Evolutionary conservation across 2,113 vertebrate genomes (phyloP).

Genomic region (Phoxinus phoxinus): DNA sequence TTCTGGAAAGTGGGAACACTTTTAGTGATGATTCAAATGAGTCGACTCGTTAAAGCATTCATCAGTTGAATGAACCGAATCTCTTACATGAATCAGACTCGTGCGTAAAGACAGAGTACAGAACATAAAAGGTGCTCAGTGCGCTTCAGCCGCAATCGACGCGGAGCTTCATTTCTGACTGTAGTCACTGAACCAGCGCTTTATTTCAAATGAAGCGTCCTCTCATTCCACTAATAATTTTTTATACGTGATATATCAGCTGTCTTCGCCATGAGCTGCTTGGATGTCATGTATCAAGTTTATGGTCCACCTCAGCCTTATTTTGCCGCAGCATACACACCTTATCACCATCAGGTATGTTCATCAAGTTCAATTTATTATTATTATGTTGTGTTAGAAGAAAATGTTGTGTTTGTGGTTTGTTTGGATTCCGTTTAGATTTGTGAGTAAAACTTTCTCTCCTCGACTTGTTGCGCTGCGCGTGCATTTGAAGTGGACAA

Average conservation of each 20-base stretch:
- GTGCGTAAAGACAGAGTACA: conserved; percentile 13
- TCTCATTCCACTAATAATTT: conserved; percentile 55
- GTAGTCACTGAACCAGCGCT: conserved; percentile 33
- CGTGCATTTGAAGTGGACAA: not conserved
- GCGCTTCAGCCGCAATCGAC: conserved; percentile 38
- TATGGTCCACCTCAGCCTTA: conserved; percentile 92
- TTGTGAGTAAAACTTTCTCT: conserved; percentile 1
- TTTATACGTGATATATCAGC: conserved; percentile 67
- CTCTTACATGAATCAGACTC: not conserved
- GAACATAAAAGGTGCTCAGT: conserved; percentile 28
- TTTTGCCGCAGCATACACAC: conserved; percentile 86
- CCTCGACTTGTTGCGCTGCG: not conserved
- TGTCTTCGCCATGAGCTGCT: conserved; percentile 93
- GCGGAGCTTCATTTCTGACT: conserved; percentile 35
- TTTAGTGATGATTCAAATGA: not conserved
- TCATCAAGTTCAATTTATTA: not conserved
- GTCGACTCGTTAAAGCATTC: not conserved
- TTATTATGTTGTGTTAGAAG: not conserved
- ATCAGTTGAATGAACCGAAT: not conserved
- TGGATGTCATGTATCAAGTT: conserved; percentile 99
- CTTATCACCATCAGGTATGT: conserved; percentile 91
- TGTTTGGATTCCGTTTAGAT: not conserved
- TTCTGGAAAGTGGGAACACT: not conserved
- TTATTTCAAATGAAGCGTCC: conserved; percentile 72
- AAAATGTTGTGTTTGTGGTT: not conserved